These are phyloP conservation scores for Chlamydotis undulata DNA, from an alignment of 2,113 vertebrate species.

Conservation along the genomic window DNA sequence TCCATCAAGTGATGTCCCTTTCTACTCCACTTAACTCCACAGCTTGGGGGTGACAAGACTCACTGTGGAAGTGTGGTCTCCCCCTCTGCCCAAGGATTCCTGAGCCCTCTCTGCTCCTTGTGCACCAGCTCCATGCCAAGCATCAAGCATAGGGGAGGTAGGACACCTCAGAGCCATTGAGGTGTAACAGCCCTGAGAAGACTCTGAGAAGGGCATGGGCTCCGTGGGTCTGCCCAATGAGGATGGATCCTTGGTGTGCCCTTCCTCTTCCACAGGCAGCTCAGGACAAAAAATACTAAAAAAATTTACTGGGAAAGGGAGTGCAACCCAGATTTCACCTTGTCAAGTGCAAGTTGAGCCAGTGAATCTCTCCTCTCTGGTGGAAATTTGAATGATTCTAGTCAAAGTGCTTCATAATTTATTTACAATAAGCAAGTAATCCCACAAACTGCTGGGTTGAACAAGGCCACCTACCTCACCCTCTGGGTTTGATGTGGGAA, in stretches of 20 bases:
- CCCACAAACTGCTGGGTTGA: not conserved
- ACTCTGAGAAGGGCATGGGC: not conserved
- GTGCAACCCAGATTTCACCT: not conserved
- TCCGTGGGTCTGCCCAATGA: not conserved
- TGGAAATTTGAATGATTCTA: not conserved
- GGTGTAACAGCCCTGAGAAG: not conserved
- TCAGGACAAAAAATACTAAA: not conserved
- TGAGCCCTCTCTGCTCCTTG: not conserved
- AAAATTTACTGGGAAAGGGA: not conserved
- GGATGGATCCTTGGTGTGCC: not conserved
- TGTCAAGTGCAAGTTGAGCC: not conserved
- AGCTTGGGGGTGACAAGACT: not conserved
- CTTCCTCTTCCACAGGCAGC: not conserved
- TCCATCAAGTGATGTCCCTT: not conserved
- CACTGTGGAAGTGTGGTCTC: fast-evolving
- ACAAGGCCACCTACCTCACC: not conserved
- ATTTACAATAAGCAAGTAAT: not conserved
- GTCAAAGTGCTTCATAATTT: not conserved
- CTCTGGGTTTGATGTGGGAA: not conserved
- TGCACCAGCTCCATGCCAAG: not conserved
- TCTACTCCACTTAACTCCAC: not conserved
- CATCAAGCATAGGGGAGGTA: not conserved
- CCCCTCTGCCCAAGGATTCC: not conserved
- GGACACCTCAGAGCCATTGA: not conserved
- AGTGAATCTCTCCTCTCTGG: not conserved